phyloP scores from a whole-genome alignment of 1,140 invertebrate species.

The Odontomachus brunneus region DNA sequence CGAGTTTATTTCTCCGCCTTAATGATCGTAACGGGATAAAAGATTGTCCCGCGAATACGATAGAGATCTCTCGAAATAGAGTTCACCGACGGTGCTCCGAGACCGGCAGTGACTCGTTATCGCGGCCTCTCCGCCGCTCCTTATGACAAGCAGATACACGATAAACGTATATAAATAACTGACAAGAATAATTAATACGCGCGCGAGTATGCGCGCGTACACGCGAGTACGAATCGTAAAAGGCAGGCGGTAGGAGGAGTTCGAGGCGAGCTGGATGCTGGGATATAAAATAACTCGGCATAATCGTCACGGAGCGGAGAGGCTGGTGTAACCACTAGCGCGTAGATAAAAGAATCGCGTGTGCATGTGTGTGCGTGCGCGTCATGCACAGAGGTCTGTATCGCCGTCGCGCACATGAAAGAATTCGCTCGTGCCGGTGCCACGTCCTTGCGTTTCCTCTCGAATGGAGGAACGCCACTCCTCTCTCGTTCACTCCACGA shows the following conservation, averaged over 20 bases:
- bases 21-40: background rate
- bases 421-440: conserved; percentile 47
- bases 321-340: conserved; percentile 36
- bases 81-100: conserved; percentile 23
- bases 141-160: conserved; percentile 36
- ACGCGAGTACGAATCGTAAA: conserved; percentile 39
- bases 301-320: conserved; percentile 50
- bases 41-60: conserved; percentile 7
- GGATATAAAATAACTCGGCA: conserved; percentile 52
- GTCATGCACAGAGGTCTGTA: background rate
- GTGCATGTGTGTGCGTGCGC: background rate
- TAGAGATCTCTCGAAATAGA: conserved; percentile 33
- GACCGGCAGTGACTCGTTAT: conserved; percentile 16
- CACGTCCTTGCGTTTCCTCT: conserved; percentile 76
- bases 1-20: background rate
- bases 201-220: conserved; percentile 1
- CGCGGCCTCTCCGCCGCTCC: background rate
- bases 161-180: conserved; percentile 40
- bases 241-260: conserved; percentile 55
- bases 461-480: conserved; percentile 70
- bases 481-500: conserved; percentile 64
- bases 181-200: conserved; percentile 43
- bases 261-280: conserved; percentile 54
- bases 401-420: conserved; percentile 15
- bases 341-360: conserved; percentile 37